These are phyloP conservation scores for Panthera tigris DNA, from an alignment of 2,113 vertebrate species.

Conservation along the genomic window DNA sequence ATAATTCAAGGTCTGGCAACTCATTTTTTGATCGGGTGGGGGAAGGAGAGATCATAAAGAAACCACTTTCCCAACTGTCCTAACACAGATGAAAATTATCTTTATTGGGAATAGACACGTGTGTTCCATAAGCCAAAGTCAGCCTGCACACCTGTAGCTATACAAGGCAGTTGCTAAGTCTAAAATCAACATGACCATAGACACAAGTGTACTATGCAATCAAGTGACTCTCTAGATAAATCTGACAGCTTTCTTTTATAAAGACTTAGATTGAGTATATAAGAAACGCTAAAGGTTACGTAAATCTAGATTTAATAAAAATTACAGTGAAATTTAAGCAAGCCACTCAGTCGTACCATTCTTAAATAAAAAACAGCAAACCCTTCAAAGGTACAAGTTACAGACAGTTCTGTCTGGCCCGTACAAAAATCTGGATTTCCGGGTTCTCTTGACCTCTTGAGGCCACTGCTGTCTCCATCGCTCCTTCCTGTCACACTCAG, in stretches of 20 bases:
- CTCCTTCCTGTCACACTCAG: not conserved
- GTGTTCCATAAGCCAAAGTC: not conserved
- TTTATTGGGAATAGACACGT: not conserved
- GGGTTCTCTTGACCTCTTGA: not conserved
- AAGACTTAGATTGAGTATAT: conserved; percentile 6
- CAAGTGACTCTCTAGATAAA: conserved; percentile 3
- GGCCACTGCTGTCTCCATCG: not conserved
- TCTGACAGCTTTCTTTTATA: not conserved
- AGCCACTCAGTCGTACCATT: not conserved
- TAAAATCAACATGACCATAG: conserved; percentile 7
- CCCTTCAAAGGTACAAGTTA: not conserved
- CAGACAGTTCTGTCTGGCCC: not conserved
- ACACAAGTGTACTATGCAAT: not conserved
- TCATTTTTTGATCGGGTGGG: not conserved
- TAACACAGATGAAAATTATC: conserved; percentile 48
- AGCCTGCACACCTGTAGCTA: not conserved
- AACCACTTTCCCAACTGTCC: not conserved
- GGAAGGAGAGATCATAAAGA: not conserved
- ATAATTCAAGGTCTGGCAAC: conserved; percentile 57
- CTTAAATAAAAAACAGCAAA: not conserved
- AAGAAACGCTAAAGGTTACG: conserved; percentile 8
- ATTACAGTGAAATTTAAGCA: conserved; percentile 40
- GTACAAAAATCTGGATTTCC: conserved; percentile 4
- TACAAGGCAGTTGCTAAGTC: not conserved
- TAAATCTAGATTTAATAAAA: conserved; percentile 61